Base-by-base conservation (phyloP, 1,140 invertebrate genomes). In the Platorchestia sp. region DNA sequence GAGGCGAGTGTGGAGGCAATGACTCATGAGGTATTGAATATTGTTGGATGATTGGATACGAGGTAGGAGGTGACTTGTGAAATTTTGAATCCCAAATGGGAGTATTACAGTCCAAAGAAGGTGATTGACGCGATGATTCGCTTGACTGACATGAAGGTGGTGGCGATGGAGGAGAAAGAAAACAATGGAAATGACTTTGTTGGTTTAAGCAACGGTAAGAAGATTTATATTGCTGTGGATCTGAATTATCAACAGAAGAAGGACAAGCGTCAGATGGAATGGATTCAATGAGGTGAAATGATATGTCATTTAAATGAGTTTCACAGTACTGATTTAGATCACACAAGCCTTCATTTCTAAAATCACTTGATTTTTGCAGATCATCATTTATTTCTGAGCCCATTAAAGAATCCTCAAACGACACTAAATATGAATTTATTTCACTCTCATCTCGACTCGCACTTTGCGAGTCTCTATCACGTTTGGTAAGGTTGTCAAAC, bases 201-300 rank as follows among this genome's bases (percentile, higher is more conserved):
- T 75, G 14, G 59, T 75, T 75, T 3, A 3, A 75, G 14, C 36
- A 27, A 22, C 59, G 3, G 59, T 10, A 75, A 22, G 59, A 75
- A 75, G 59, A 75, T 75, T 75, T 75, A 36, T 27, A 75, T 22
- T 22, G 27, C 27, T 22, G 59, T 14, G 59, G 27, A 75, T 75
- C 27, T 3, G 59, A 75, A 75, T 27, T 75, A 75, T 53, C 45
- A 5, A 44, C 7, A 40, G 47, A 95, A 10, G 41, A 45, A 10
- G 44, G 40, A 45, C n/a, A 93, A 27, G 86, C 45, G 75, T 51
- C 40, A 95, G 95, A 47, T 16, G 47, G 36, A 53, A 89, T 89
- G 36, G 87, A 89, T 89, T 89, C 87, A 89, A 89, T 89, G 10
- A 89, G 87, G 87, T 42, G n/a, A 89, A 89, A 89, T 10, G 87